A percentile compares a stretch with the other conserved stretches of the same genome.
These are phyloP conservation scores for Hesperophylax magnus DNA, from an alignment of 1,140 invertebrate species.

Conservation along the genomic window DNA sequence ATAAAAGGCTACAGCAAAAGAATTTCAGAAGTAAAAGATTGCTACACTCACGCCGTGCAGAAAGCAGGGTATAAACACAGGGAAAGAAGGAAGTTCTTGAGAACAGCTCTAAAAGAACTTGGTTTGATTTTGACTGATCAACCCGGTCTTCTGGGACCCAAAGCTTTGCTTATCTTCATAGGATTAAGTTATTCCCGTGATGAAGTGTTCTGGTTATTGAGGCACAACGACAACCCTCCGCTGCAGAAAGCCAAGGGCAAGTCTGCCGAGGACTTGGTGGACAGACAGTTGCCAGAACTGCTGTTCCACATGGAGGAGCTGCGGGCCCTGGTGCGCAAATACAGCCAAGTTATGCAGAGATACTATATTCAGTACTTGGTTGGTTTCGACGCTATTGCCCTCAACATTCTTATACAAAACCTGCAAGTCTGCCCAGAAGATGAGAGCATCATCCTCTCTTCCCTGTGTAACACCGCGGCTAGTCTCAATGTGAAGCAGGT, in stretches of 20 bases:
- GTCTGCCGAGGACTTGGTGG: slow-evolving; percentile 90
- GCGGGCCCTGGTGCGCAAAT: slow-evolving; percentile 92
- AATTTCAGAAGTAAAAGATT: slow-evolving; percentile 95
- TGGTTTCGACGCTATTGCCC: slow-evolving; percentile 93
- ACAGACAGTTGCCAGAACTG: slow-evolving; percentile 95
- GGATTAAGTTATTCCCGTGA: slow-evolving; percentile 95
- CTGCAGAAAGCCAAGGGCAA: slow-evolving; percentile 88
- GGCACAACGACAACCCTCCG: slow-evolving; percentile 96
- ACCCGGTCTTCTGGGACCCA: slow-evolving; percentile 96
- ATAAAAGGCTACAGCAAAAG: slow-evolving; percentile 96
- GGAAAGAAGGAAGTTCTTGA: slow-evolving; percentile 95
- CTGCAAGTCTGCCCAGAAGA: slow-evolving; percentile 91
- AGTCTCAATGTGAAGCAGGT: slow-evolving; percentile 94
- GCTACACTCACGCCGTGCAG: slow-evolving; percentile 90
- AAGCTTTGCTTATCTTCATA: slow-evolving; percentile 97
- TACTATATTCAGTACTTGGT: slow-evolving; percentile 98
- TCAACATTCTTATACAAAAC: slow-evolving; percentile 94
- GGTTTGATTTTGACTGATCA: slow-evolving; percentile 97
- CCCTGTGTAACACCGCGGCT: slow-evolving; percentile 92
- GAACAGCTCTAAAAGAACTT: slow-evolving; percentile 95
- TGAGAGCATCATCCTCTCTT: slow-evolving; percentile 94
- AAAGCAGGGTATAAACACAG: slow-evolving; percentile 92
- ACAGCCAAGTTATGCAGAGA: slow-evolving; percentile 96
- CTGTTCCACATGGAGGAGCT: slow-evolving; percentile 99
- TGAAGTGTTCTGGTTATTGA: slow-evolving; percentile 96